Conservation (phyloP, 2,797 vertebrate species). For the Sebastolobus altivelis region DNA sequence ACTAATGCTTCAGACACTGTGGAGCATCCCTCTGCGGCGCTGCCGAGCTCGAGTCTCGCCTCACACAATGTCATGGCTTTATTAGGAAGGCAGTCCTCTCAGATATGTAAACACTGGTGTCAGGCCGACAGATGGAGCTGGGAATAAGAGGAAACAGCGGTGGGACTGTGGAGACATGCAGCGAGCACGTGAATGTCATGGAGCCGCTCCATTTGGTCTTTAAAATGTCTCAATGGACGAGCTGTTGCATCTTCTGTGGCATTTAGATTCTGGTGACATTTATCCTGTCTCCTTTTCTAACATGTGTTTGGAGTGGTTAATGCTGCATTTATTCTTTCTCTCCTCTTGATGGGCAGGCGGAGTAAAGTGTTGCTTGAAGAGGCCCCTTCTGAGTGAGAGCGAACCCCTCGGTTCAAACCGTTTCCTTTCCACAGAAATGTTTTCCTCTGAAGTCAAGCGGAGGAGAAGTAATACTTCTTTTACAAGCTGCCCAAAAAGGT, state of each 20-base stretch:
- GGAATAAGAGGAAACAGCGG: constrained; percentile 19
- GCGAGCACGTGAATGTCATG: background rate
- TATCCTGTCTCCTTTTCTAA: background rate
- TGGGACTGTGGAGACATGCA: constrained; percentile 13
- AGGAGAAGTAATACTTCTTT: constrained; percentile 52
- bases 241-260: background rate
- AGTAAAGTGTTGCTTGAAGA: constrained; percentile 11
- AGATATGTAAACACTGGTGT: constrained; percentile 64
- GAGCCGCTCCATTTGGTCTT: constrained; percentile 7
- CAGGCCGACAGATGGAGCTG: constrained; percentile 36
- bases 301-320: background rate
- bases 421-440: constrained; percentile 55
- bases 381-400: constrained; percentile 2
- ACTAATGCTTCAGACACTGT: background rate
- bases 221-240: background rate
- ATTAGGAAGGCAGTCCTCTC: constrained; percentile 54
- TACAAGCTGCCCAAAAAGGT: constrained; percentile 40
- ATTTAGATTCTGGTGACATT: constrained; percentile 18
- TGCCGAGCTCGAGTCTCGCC: background rate
- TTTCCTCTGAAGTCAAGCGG: constrained; percentile 52
- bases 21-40: background rate
- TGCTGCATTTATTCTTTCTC: background rate
- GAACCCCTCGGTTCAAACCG: constrained; percentile 52
- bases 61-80: constrained; percentile 50
- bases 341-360: background rate